Evolutionary conservation across 2,888 invertebrate species (phyloP).

Genomic region (Xanthorhoe designata): DNA sequence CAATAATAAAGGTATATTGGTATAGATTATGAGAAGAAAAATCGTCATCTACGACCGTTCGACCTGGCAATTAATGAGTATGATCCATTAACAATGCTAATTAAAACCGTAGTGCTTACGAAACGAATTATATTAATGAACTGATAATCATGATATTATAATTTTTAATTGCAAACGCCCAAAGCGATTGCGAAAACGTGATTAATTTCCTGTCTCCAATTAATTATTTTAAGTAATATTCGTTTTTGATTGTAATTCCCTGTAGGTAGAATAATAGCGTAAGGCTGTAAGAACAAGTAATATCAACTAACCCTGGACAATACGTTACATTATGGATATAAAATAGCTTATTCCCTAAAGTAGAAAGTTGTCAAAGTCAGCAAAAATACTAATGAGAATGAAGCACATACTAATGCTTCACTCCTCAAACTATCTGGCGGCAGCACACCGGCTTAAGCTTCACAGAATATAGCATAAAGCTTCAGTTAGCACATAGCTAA

Average conservation of each 20-base stretch:
- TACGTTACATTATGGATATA: too few relatives aligned
- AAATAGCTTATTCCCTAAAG: conserved; percentile 12
- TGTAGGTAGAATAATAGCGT: too few relatives aligned
- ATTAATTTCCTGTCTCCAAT: not conserved
- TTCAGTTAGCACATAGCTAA: conserved; percentile 39
- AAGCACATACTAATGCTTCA: conserved; percentile 35
- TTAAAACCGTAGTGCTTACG: conserved; percentile 10
- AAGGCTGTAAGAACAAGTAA: too few relatives aligned
- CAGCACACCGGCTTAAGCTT: conserved; percentile 37
- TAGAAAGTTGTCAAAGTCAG: conserved; percentile 28
- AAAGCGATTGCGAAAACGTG: not conserved
- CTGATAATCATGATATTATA: conserved; percentile 4
- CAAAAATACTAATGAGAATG: conserved; percentile 35
- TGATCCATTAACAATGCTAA: conserved; percentile 10
- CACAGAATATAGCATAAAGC: conserved; percentile 16
- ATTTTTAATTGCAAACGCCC: conserved; percentile 4
- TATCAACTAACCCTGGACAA: too few relatives aligned
- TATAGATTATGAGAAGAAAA: not conserved
- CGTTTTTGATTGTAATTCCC: not conserved
- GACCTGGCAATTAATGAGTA: not conserved
- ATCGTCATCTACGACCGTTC: not conserved
- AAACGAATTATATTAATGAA: conserved; percentile 10
- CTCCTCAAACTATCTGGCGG: conserved; percentile 42
- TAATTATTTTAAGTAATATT: not conserved
- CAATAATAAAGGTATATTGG: too few relatives aligned